These are phyloP conservation scores for Tretioscincus oriximinensis DNA, from an alignment of 2,113 vertebrate genomes.

Conservation along the genomic window DNA sequence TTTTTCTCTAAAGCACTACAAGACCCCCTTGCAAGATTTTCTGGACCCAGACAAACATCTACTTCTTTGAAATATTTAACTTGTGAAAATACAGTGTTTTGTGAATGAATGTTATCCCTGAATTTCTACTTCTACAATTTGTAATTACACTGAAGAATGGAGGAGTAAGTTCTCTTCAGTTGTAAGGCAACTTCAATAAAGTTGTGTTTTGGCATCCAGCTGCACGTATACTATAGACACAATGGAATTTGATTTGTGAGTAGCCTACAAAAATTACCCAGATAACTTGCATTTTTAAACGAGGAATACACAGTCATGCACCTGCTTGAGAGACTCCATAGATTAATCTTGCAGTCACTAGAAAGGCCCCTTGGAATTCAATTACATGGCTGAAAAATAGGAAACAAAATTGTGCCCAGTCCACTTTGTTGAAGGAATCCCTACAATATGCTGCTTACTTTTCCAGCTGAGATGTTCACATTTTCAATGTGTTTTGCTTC, in stretches of 20 bases:
- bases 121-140: neutral
- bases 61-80: no score
- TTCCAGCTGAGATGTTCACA: slow-evolving; percentile 53
- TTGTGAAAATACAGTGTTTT: neutral
- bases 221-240: slow-evolving; percentile 48
- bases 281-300: slow-evolving; percentile 76
- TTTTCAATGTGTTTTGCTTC: slow-evolving; percentile 60
- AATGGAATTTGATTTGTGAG: slow-evolving; percentile 73
- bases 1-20: no score
- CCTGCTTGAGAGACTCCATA: slow-evolving; percentile 73
- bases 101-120: neutral
- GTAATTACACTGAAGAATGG: neutral
- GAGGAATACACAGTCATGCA: slow-evolving; percentile 75
- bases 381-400: slow-evolving; percentile 68
- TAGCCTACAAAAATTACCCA: slow-evolving; percentile 70
- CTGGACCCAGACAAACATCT: no score
- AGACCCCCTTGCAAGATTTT: no score
- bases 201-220: slow-evolving; percentile 68
- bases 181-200: slow-evolving; percentile 52
- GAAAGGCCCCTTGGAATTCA: slow-evolving; percentile 78
- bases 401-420: slow-evolving; percentile 65
- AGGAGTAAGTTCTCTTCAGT: slow-evolving; percentile 7
- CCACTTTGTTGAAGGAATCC: slow-evolving; percentile 50
- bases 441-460: slow-evolving; percentile 61
- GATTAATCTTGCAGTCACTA: slow-evolving; percentile 74